Conservation (phyloP, 2,797 vertebrate species). For the Psittacula derbiana region DNA sequence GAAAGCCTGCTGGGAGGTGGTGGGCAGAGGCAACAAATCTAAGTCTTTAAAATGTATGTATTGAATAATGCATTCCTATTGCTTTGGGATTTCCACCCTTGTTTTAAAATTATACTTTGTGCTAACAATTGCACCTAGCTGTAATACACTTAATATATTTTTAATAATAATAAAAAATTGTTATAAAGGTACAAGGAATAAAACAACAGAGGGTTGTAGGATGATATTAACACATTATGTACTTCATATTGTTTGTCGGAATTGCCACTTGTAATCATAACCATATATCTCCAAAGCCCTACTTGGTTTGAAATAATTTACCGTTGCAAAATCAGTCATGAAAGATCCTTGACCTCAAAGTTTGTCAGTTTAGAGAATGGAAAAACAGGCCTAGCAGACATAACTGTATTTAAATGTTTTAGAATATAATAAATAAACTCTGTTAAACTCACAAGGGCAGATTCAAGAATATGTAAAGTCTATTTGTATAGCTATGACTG, state of each 20-base stretch:
- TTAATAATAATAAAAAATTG: slow-evolving; percentile 11
- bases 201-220: background rate
- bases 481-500: background rate
- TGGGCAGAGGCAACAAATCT: background rate
- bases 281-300: background rate
- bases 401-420: background rate
- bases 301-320: slow-evolving; percentile 37
- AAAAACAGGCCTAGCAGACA: background rate
- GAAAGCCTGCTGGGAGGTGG: background rate
- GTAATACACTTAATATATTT: slow-evolving; percentile 30
- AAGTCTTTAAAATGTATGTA: background rate
- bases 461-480: background rate
- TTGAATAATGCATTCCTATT: background rate
- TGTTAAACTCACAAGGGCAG: background rate
- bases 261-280: slow-evolving; percentile 48
- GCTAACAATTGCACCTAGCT: background rate
- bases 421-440: background rate
- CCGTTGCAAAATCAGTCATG: background rate
- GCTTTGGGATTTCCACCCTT: background rate
- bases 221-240: background rate
- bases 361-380: background rate
- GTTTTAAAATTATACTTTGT: slow-evolving; percentile 27
- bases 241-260: background rate
- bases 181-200: background rate
- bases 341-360: slow-evolving; percentile 41